Evolutionary conservation across 2,113 vertebrate genomes (phyloP), one percentile per base, ranked within the genome.

Genomic region (Emydocephalus ijimae): DNA sequence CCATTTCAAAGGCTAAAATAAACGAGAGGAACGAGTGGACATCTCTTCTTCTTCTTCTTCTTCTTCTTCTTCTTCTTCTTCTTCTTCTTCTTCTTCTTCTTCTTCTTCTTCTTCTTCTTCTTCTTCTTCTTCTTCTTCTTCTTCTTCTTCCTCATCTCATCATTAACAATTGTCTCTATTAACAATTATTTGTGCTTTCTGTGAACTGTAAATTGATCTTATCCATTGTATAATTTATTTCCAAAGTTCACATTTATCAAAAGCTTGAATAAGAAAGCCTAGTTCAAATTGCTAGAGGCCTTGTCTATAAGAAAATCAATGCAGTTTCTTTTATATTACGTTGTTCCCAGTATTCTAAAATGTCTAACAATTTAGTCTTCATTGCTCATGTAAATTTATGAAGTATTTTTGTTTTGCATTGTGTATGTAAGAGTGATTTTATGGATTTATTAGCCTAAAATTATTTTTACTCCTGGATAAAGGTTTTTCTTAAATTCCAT

Each of bases 371-470:
- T 74, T 54, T 57, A 64, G 85, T 52, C 24, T 87, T 87, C 50
- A 64, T 64, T 88, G 34, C 29, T 26, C 48, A 88, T 88, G 23
- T 23, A 69, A 92, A 55, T 88, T 57, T 92, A 88, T 92, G 24
- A 55, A 92, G 20, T 45, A 26, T 24, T 54, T 92, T 92, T 55
- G n/a, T 61, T 88, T 88, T 55, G 59, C 48, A 45, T 74, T 26
- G 43, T 87, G 43, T 87, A 59, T 50, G 29, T 54, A 26, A 55
- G 23, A 54, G 34, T 92, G 34, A 4, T 74, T 69, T 55, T 69
- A 88, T 88, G n/a, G 57, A 88, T 88, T 55, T 92, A 61, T 50
- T 88, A 50, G 91, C 86, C 54, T 88, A 55, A 45, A 52, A 88
- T 39, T 15, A 21, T 92, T 88, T 7, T 92, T 11, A 26, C 11